Percentiles rank a stretch among this genome's conserved stretches.
These are phyloP conservation scores for Alfaro cultratus DNA, from an alignment of 2,797 vertebrate genomes.

Conservation along the genomic window DNA sequence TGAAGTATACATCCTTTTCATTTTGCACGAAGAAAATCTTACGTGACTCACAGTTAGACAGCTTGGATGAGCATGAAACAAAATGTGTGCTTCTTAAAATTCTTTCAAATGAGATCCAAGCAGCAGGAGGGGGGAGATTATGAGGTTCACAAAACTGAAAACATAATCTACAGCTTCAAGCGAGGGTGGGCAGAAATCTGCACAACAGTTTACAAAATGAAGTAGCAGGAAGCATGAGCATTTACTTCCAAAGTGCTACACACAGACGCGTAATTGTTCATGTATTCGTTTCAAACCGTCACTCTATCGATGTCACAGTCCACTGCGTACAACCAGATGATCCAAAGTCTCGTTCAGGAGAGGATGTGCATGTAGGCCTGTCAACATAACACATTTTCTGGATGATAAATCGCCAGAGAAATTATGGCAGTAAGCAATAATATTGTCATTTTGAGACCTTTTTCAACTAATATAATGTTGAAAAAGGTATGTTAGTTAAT, in stretches of 20 bases:
- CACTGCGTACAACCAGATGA: neutral
- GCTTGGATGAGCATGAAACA: conserved; percentile 23
- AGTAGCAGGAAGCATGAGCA: conserved; percentile 1
- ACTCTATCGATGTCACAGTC: neutral
- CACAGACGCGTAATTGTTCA: neutral
- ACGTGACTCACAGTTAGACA: conserved; percentile 13
- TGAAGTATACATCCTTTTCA: conserved; percentile 3
- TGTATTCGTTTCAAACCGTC: neutral
- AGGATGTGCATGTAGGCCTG: neutral
- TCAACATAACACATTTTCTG: no score
- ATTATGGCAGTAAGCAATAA: no score
- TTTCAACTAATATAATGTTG: no score
- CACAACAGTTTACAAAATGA: conserved; percentile 2
- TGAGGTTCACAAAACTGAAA: conserved; percentile 1
- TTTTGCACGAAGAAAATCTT: conserved; percentile 1
- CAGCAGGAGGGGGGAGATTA: conserved; percentile 2
- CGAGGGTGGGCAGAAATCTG: conserved; percentile 9
- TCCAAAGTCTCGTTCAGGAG: neutral
- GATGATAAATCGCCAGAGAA: no score
- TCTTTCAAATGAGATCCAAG: conserved; percentile 3
- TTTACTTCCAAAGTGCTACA: neutral
- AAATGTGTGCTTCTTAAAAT: conserved; percentile 9
- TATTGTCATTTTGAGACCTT: no score
- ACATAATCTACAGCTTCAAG: conserved; percentile 12
- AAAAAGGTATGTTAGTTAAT: no score